phyloP scores from a whole-genome alignment of 2,797 vertebrate species.

The Sciaenops ocellatus region DNA sequence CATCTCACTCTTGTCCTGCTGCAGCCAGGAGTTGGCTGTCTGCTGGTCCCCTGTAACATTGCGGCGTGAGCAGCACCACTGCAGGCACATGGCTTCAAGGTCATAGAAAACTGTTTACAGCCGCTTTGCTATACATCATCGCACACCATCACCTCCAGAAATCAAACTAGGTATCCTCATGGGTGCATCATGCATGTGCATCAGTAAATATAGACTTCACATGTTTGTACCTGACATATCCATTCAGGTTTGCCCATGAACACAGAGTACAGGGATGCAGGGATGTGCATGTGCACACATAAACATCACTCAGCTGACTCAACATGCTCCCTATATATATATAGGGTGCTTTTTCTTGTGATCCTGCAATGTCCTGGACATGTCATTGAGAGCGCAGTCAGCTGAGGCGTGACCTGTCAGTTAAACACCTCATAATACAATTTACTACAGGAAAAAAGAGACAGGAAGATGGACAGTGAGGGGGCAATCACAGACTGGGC shows the following conservation, averaged over 20 bases:
- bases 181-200: constrained; percentile 25
- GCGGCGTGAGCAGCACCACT: constrained; percentile 69
- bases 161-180: constrained; percentile 40
- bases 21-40: constrained; percentile 60
- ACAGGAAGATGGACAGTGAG: constrained; percentile 37
- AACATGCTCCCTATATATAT: not conserved
- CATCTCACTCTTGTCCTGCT: constrained; percentile 55
- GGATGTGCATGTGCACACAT: constrained; percentile 6
- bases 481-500: constrained; percentile 9
- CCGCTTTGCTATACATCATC: constrained; percentile 49
- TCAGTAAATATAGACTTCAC: constrained; percentile 31
- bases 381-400: constrained; percentile 58
- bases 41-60: constrained; percentile 71
- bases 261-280: not conserved
- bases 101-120: constrained; percentile 61
- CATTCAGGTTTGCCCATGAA: constrained; percentile 2
- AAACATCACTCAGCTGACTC: constrained; percentile 43
- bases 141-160: constrained; percentile 15
- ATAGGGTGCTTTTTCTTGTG: constrained; percentile 24
- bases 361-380: constrained; percentile 42
- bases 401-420: constrained; percentile 46
- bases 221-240: constrained; percentile 6
- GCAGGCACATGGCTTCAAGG: constrained; percentile 76
- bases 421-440: constrained; percentile 57
- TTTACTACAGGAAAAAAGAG: constrained; percentile 25